Evolutionary conservation across 2,797 vertebrate genomes (phyloP), one percentile per base, ranked within the genome.

Genomic region (Picus viridis): DNA sequence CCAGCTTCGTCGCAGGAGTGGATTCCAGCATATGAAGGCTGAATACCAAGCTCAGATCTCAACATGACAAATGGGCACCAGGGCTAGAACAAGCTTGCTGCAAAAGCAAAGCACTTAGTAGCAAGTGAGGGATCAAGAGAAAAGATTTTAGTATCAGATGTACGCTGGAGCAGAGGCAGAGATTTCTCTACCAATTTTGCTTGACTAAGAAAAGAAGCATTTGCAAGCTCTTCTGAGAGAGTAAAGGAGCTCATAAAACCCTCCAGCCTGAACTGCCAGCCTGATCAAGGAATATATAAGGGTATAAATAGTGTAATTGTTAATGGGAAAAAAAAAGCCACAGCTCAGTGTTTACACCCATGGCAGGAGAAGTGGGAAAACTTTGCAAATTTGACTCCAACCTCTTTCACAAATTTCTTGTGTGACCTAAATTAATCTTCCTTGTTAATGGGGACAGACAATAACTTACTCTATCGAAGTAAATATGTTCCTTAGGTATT

Each of bases 21-120:
- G 39, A 87, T 83, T 95, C 92, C 86, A 61, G 72, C 16, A 0
- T 73, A 26, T 0, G 2, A 72, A 80, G 81, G 39, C 58, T 26
- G 41, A 91, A 85, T 72, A 77, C 49, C 12, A 71, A 36, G 27
- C 32, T 93, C 65, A 80, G 84, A 95, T 96, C 86, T 82, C 95
- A 78, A 78, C 82, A 57, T 0, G 30, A 64, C 24, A 71, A 3
- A 1, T 54, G 49, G 73, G 88, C 91, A 88, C 10, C 0, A 0
- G 59, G 57, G 53, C 54, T 68, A 54, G 84, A 85, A 75, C 2
- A 27, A 92, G 49, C 71, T 93, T 1, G 0, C 83, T 64, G 79
- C 51, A 51, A 85, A 89, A 78, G 63, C 27, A 73, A 75, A 87
- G 36, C 73, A 80, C 71, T 88, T 58, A 17, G 36, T 16, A 79